These are phyloP conservation scores for Otocyon megalotis DNA, from an alignment of 2,113 vertebrate species.

Conservation along the genomic window DNA sequence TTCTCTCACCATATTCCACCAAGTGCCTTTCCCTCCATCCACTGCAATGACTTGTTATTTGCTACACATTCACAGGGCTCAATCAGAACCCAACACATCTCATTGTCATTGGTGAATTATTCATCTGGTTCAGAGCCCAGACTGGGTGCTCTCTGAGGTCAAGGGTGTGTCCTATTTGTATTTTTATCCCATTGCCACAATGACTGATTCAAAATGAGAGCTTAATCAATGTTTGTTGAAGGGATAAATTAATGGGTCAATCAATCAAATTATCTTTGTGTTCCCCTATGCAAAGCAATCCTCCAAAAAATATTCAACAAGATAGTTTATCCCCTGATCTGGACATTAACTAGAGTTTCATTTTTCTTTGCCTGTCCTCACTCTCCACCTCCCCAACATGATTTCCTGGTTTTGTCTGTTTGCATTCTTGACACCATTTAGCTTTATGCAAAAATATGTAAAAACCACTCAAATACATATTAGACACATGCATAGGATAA, in stretches of 20 bases:
- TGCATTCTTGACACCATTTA: constrained; percentile 23
- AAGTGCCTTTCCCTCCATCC: background rate
- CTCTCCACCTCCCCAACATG: background rate
- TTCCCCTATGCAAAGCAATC: background rate
- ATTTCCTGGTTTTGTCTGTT: background rate
- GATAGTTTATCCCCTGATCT: background rate
- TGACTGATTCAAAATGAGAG: background rate
- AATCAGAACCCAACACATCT: background rate
- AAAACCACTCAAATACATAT: constrained; percentile 21
- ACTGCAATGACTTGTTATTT: background rate
- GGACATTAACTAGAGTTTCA: background rate
- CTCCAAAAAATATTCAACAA: background rate
- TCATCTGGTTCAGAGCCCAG: background rate
- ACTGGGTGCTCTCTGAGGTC: background rate
- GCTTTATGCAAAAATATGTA: background rate
- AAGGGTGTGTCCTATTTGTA: background rate
- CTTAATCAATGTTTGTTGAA: background rate
- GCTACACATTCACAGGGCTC: background rate
- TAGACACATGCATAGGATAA: background rate
- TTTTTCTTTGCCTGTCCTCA: background rate
- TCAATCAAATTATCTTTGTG: constrained; percentile 5
- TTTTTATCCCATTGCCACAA: background rate
- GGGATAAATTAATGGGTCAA: background rate
- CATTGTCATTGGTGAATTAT: background rate
- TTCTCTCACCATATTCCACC: background rate